Evolutionary conservation across 2,888 invertebrate species (phyloP).

Genomic region (Chrysopilus asiliformis): DNA sequence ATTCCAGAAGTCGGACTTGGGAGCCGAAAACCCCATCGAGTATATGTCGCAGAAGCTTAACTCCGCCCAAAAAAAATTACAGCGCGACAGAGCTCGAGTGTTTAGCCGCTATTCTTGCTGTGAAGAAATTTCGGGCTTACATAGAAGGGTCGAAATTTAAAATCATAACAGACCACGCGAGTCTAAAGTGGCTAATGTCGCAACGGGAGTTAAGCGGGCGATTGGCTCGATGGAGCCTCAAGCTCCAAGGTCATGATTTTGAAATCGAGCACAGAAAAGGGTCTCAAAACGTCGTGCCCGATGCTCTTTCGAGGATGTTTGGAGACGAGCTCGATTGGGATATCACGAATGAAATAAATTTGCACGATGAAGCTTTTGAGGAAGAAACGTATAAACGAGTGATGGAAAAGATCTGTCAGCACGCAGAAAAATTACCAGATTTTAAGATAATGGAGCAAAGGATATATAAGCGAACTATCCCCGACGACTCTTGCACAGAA

Average conservation of each 20-base stretch:
- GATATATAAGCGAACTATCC: background rate
- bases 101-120: too few species aligned
- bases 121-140: slow-evolving; percentile 10
- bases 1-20: background rate
- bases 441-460: background rate
- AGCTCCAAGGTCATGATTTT: background rate
- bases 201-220: background rate
- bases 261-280: background rate
- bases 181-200: too few species aligned
- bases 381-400: too few species aligned
- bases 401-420: too few species aligned
- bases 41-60: background rate
- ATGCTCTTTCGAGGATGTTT: background rate
- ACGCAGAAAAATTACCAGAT: background rate
- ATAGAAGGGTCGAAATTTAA: slow-evolving; percentile 4
- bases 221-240: too few species aligned
- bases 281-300: background rate
- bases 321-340: background rate
- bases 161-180: too few species aligned
- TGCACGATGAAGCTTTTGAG: too few species aligned
- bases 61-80: background rate
- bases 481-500: background rate
- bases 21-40: background rate
- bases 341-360: too few species aligned
- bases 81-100: too few species aligned